phyloP scores from a whole-genome alignment of 2,888 invertebrate genomes.

The Lagria hirta region DNA sequence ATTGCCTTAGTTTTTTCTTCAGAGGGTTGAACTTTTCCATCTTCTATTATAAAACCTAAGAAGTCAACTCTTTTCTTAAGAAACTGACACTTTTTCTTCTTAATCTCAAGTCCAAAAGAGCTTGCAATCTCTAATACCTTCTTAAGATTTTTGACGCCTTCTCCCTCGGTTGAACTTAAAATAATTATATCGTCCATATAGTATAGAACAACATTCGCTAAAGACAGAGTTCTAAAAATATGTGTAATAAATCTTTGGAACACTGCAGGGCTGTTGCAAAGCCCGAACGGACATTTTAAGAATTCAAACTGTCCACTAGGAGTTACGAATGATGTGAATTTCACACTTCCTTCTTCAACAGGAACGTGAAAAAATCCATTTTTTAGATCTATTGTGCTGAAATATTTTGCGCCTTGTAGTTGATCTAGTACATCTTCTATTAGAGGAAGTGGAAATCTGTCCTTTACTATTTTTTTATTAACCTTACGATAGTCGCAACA shows the following conservation, averaged over 20 bases:
- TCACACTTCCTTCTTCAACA: slow-evolving; percentile 34
- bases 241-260: slow-evolving; percentile 44
- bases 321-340: slow-evolving; percentile 49
- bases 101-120: slow-evolving; percentile 37
- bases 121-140: slow-evolving; percentile 1
- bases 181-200: slow-evolving; percentile 41
- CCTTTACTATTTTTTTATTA: too few relatives aligned
- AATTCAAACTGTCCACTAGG: slow-evolving; percentile 49
- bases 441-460: too few relatives aligned
- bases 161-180: slow-evolving; percentile 13
- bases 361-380: slow-evolving; percentile 48
- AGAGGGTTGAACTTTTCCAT: slow-evolving; percentile 32
- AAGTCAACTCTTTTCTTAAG: slow-evolving; percentile 33
- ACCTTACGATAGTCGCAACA: too few relatives aligned
- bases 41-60: slow-evolving; percentile 31
- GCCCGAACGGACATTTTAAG: slow-evolving; percentile 48
- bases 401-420: slow-evolving; percentile 37
- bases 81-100: slow-evolving; percentile 47
- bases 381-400: slow-evolving; percentile 39
- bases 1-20: slow-evolving; percentile 31
- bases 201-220: slow-evolving; percentile 17
- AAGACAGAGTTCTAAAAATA: slow-evolving; percentile 38
- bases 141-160: not conserved
- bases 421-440: slow-evolving; percentile 47
- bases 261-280: slow-evolving; percentile 45